Base-by-base conservation (phyloP, 2,113 vertebrate species). In the Pituophis catenifer region DNA sequence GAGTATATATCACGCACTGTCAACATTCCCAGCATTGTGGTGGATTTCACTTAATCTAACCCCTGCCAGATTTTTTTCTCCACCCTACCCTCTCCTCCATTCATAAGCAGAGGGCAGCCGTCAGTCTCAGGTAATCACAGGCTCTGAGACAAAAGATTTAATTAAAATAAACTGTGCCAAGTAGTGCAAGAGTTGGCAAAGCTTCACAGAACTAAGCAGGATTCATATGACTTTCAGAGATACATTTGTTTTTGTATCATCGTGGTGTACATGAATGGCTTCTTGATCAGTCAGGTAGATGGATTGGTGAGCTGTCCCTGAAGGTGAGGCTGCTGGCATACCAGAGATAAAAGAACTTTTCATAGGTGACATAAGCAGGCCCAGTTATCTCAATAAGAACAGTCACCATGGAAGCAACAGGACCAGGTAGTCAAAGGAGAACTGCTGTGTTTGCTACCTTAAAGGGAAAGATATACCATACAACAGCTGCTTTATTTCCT, bases 311-410 rank as follows among this genome's bases (percentile, higher is more conserved):
- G 53, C 70, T 55, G 70, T 86, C 33, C 58, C 48, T 86, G 23
- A 88, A 92, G n/a, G 70, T 26, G 57, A 92, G 33, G 75, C 48
- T 91, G 87, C 65, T 94, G 87, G 87, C 48, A 86, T 59, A 21
- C 70, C n/a, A 62, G 75, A 89, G 87, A 59, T 91, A 62, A 86
- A 86, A 85, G 70, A 94, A 59, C 54, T 89, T 89, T 94, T 89
- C 54, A 91, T 21, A 53, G 52, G 50, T 91, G 8, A 92, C 93
- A 90, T 86, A 53, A 21, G 91, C 86, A 88, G 48, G 29, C 2
- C 24, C 17, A 0, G 88, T 90, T 95, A 86, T 19, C 90, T 95
- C 89, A 85, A 26, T 52, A 53, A 91, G 62, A 95, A 12, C 89
- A 89, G 86, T 94, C 94, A n/a, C 54, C 75, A 94, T 44, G 44